A percentile compares a stretch with the other conserved stretches of the same genome.
These are phyloP conservation scores for Oscheius myriophilus DNA, from an alignment of 2,888 invertebrate genomes.

Conservation along the genomic window DNA sequence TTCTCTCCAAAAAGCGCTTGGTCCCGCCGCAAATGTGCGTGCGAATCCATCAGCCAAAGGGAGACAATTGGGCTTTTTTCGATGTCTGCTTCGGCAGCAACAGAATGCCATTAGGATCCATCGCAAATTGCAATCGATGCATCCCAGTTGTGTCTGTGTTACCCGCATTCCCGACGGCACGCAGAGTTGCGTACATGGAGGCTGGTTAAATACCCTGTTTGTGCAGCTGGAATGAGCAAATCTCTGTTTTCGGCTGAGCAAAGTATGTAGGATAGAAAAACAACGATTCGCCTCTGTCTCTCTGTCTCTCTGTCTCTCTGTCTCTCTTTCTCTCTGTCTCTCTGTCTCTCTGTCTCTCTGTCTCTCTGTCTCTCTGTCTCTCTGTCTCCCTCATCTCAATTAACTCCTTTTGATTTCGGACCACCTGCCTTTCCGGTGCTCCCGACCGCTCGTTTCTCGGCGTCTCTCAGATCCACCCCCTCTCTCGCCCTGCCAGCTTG, in stretches of 20 bases:
- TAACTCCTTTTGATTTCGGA: neutral
- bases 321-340: too few relatives aligned
- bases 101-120: constrained; percentile 26
- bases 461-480: neutral
- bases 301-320: too few relatives aligned
- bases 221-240: neutral
- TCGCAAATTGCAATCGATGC: constrained; percentile 26
- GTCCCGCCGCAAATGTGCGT: too few relatives aligned
- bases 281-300: too few relatives aligned
- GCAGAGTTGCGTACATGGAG: neutral
- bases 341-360: too few relatives aligned
- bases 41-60: too few relatives aligned
- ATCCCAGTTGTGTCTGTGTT: neutral
- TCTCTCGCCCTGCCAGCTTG: neutral
- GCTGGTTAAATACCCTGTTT: constrained; percentile 24
- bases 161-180: constrained; percentile 6
- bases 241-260: too few relatives aligned
- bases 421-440: constrained; percentile 1
- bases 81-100: neutral
- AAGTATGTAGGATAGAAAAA: too few relatives aligned
- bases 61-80: too few relatives aligned
- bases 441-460: neutral
- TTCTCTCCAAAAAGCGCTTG: neutral
- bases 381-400: too few relatives aligned
- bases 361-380: too few relatives aligned